Conservation (phyloP, 2,797 vertebrate genomes). For the Danio albolineatus region DNA sequence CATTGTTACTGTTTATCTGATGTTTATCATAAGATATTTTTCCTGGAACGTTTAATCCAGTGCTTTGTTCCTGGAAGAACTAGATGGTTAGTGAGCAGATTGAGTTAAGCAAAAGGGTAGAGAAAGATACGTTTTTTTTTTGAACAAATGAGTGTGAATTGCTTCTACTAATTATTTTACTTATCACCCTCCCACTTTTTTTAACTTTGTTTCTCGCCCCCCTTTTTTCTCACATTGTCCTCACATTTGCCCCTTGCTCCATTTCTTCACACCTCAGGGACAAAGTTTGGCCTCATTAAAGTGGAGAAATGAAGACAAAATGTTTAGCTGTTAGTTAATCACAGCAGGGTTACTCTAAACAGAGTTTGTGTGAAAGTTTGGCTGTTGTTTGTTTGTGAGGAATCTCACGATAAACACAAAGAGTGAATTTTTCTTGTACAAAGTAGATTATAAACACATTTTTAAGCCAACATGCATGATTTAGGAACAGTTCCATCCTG, state of each 20-base stretch:
- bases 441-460: neutral
- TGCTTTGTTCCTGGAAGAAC: neutral
- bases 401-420: slow-evolving; percentile 36
- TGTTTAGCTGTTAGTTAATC: slow-evolving; percentile 30
- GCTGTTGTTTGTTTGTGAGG: slow-evolving; percentile 38
- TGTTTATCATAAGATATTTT: neutral
- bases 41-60: neutral
- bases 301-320: slow-evolving; percentile 16
- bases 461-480: neutral
- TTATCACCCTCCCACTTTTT: slow-evolving; percentile 1
- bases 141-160: slow-evolving; percentile 30
- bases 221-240: slow-evolving; percentile 11
- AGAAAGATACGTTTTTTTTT: neutral
- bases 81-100: slow-evolving; percentile 3
- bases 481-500: neutral
- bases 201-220: neutral
- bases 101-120: neutral
- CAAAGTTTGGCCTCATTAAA: slow-evolving; percentile 17
- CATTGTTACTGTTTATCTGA: neutral
- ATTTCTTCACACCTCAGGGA: slow-evolving; percentile 9
- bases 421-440: slow-evolving; percentile 4
- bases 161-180: slow-evolving; percentile 20
- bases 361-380: slow-evolving; percentile 44
- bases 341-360: slow-evolving; percentile 53
- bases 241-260: slow-evolving; percentile 1